phyloP scores from a whole-genome alignment of 2,888 invertebrate genomes.

The Dynastes hyllus region DNA sequence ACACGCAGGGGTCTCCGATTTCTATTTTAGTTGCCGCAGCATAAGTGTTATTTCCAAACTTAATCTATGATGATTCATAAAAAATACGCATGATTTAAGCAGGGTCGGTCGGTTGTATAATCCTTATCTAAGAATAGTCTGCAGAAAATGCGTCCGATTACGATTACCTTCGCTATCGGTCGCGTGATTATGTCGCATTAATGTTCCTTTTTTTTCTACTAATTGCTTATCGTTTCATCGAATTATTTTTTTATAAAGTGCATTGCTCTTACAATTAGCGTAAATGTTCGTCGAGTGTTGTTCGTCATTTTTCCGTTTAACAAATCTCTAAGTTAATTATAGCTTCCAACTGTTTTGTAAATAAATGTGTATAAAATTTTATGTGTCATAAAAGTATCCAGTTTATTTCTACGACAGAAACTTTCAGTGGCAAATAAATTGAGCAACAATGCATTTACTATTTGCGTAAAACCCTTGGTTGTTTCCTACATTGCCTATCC shows the following conservation, averaged over 20 bases:
- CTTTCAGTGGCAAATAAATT: too few relatives aligned
- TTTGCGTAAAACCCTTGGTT: too few relatives aligned
- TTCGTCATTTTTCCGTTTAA: too few relatives aligned
- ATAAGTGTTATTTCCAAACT: slow-evolving; percentile 51
- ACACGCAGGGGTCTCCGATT: slow-evolving; percentile 34
- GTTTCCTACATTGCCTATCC: too few relatives aligned
- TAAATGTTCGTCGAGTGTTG: neutral
- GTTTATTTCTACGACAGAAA: too few relatives aligned
- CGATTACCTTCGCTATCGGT: neutral
- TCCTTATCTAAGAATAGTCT: slow-evolving; percentile 44
- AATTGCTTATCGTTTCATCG: neutral
- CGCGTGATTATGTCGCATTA: slow-evolving; percentile 15
- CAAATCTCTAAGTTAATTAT: too few relatives aligned
- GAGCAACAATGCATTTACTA: too few relatives aligned
- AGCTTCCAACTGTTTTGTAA: too few relatives aligned
- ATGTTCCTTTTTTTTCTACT: neutral
- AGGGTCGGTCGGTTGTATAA: slow-evolving; percentile 23
- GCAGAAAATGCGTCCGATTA: slow-evolving; percentile 5
- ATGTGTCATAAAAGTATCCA: too few relatives aligned
- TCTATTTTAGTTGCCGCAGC: slow-evolving; percentile 49
- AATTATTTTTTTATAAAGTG: slow-evolving; percentile 3
- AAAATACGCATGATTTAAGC: slow-evolving; percentile 42
- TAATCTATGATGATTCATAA: slow-evolving; percentile 41
- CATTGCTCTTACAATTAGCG: neutral
- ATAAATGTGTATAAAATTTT: too few relatives aligned